Percentiles rank a stretch among this genome's conserved stretches.
phyloP scores from a whole-genome alignment of 2,797 vertebrate species.

The Rousettus madagascariensis region DNA sequence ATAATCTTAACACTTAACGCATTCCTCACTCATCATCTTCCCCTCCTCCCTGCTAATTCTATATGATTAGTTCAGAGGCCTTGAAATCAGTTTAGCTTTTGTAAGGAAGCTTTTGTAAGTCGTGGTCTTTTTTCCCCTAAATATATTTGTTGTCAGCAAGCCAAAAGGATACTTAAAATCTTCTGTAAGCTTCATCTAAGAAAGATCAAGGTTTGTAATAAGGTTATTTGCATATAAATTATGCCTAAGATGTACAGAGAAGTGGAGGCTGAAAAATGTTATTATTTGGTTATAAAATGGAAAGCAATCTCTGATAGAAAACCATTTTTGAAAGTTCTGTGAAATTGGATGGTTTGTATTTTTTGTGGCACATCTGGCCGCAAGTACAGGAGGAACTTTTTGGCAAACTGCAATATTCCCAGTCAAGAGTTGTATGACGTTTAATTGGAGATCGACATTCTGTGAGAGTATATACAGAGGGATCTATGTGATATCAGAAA shows the following conservation, averaged over 20 bases:
- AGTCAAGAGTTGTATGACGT: conserved; percentile 33
- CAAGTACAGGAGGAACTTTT: background rate
- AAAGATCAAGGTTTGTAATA: conserved; percentile 60
- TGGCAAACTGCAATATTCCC: background rate
- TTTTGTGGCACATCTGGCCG: conserved; percentile 53
- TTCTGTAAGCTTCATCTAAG: conserved; percentile 68
- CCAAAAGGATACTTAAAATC: conserved; percentile 71
- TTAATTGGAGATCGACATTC: conserved; percentile 55
- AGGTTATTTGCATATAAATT: conserved; percentile 81
- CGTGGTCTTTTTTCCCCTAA: conserved; percentile 63
- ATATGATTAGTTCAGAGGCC: conserved; percentile 57
- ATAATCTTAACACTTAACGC: conserved; percentile 51
- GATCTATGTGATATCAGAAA: background rate
- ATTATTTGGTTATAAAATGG: conserved; percentile 65
- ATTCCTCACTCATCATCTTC: background rate
- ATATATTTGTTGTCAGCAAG: conserved; percentile 77
- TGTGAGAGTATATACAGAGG: conserved; percentile 24
- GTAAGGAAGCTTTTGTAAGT: conserved; percentile 61
- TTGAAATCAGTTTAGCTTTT: conserved; percentile 59
- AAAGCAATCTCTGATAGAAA: conserved; percentile 67
- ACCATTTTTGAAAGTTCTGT: conserved; percentile 57
- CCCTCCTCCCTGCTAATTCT: conserved; percentile 36
- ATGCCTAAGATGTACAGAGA: conserved; percentile 40
- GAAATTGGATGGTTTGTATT: conserved; percentile 44
- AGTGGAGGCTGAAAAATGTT: conserved; percentile 42